Conservation (phyloP, 2,113 vertebrate genomes). For the Petaurus breviceps region DNA sequence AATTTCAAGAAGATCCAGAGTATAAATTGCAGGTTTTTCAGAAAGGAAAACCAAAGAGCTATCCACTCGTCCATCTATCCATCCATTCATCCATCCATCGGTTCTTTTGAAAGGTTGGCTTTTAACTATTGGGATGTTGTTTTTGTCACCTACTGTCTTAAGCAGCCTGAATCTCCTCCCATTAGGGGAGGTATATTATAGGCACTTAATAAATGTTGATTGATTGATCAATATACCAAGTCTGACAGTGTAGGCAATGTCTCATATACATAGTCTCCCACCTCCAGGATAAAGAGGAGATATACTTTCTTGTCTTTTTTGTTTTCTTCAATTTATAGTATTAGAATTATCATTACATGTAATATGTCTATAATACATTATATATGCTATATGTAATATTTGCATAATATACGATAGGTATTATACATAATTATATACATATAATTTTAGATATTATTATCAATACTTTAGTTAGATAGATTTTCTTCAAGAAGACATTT, state of each 20-base stretch:
- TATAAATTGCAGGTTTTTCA: constrained; percentile 7
- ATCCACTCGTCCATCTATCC: neutral
- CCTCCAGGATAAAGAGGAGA: neutral
- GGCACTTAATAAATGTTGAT: neutral
- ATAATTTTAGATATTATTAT: no score
- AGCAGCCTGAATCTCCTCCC: neutral
- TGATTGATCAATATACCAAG: neutral
- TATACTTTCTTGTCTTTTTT: neutral
- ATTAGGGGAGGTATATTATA: no score
- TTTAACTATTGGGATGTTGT: neutral
- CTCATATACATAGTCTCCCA: neutral
- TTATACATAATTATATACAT: no score
- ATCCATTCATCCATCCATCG: no score
- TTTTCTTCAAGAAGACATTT: neutral
- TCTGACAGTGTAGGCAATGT: neutral
- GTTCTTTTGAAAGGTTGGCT: neutral
- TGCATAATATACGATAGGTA: no score
- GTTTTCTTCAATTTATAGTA: neutral
- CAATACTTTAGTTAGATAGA: neutral
- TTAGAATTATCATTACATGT: neutral
- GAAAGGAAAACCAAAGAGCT: constrained; percentile 10
- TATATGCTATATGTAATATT: no score
- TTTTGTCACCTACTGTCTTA: neutral
- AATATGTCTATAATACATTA: no score
- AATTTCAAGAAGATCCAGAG: neutral